A percentile compares a stretch with the other conserved stretches of the same genome.
phyloP scores from a whole-genome alignment of 2,113 vertebrate genomes.

The Podarcis cretensis region DNA sequence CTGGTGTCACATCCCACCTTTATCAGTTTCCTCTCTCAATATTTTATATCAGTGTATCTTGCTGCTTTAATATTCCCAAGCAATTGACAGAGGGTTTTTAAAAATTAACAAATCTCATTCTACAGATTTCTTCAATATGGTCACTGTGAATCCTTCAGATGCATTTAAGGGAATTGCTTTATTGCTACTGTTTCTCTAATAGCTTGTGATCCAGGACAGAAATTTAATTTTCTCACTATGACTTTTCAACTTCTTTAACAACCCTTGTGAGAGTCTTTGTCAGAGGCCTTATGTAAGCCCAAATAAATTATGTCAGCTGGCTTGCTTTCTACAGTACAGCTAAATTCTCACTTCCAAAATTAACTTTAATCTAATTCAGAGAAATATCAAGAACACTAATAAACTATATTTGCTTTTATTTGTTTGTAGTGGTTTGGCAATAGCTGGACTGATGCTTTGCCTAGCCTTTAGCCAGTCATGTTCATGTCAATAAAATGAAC shows the following conservation, averaged over 20 bases:
- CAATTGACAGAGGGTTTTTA: background rate
- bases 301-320: slow-evolving; percentile 46
- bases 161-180: background rate
- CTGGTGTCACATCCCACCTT: background rate
- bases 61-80: background rate
- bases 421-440: slow-evolving; percentile 53
- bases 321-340: background rate
- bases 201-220: background rate
- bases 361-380: slow-evolving; percentile 43
- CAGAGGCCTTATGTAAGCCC: slow-evolving; percentile 33
- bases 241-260: slow-evolving; percentile 32
- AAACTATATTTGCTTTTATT: slow-evolving; percentile 51
- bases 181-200: background rate
- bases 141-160: background rate
- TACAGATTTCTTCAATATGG: background rate
- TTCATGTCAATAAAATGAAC: slow-evolving; percentile 56
- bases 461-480: slow-evolving; percentile 48
- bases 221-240: background rate
- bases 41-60: background rate
- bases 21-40: background rate
- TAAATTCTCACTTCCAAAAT: slow-evolving; percentile 46
- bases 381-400: slow-evolving; percentile 43
- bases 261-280: slow-evolving; percentile 43
- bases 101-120: too few relatives aligned
- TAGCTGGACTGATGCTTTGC: slow-evolving; percentile 38